Conservation (phyloP, 2,888 invertebrate genomes). For the Stenolophus ochropezus region DNA sequence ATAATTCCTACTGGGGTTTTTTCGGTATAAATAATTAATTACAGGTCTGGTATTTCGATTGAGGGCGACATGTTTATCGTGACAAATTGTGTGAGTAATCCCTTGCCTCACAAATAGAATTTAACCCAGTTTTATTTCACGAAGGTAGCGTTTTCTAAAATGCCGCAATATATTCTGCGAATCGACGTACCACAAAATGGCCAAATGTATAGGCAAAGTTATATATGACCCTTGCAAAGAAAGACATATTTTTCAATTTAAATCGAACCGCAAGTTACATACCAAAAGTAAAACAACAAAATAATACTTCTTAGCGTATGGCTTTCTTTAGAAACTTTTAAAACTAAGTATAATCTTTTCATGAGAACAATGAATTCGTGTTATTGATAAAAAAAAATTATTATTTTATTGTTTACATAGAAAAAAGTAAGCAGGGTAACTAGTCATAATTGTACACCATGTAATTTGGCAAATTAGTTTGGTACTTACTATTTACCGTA, state of each 20-base stretch:
- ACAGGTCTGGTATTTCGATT: neutral
- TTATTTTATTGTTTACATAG: too few relatives aligned
- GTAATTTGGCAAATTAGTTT: too few relatives aligned
- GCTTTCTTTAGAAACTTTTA: too few relatives aligned
- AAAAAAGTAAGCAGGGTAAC: too few relatives aligned
- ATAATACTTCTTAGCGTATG: too few relatives aligned
- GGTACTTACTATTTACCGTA: too few relatives aligned
- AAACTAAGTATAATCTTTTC: too few relatives aligned
- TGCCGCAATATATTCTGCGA: neutral
- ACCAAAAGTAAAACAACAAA: neutral
- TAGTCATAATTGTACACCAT: too few relatives aligned
- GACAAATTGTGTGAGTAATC: slow-evolving; percentile 12
- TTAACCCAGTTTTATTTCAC: neutral
- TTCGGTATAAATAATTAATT: slow-evolving; percentile 16
- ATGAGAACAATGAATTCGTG: too few relatives aligned
- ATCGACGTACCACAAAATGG: neutral
- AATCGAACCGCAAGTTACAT: neutral
- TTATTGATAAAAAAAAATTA: too few relatives aligned
- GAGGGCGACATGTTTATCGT: neutral
- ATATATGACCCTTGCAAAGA: neutral
- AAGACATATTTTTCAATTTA: neutral
- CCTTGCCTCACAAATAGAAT: slow-evolving; percentile 2
- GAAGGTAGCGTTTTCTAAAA: neutral
- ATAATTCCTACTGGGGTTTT: slow-evolving; percentile 4
- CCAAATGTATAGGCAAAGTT: neutral